Base-by-base conservation (phyloP, 2,797 vertebrate genomes). In the Zenarchopterus dispar region DNA sequence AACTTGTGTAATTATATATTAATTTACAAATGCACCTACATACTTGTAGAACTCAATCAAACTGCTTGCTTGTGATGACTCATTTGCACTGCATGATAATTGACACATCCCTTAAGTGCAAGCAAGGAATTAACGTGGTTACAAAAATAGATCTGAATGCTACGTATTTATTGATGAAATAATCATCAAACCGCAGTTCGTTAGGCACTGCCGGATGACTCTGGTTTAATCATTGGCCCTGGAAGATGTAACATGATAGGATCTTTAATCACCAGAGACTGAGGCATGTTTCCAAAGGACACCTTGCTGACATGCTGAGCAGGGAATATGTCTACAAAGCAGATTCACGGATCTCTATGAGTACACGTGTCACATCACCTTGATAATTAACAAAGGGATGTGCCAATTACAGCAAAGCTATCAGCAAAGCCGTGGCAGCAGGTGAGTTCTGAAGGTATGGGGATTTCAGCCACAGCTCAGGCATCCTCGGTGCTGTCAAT, bases 211-310 rank as follows among this genome's bases (percentile, higher is more conserved):
- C 81, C 86, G 93, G 91, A 91, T 85, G 83, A 89, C 91, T 94
- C 82, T 71, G 73, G 82, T 91, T 94, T 92, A 94, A 94, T 94
- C 93, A 92, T 89, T 90, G 91, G 84, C 87, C 84, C 90, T 84
- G 85, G 81, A 85, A 88, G 88, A 84, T 88, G 84, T 67, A 77
- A 90, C 87, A 81, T 84, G 88, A 92, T 86, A 73, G 75, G 85
- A 92, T 87, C 88, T 91, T 89, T 93, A 81, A 92, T 89, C 80
- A 92, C 74, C 86, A 65, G 73, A 84, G 87, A 89, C 80, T 74
- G 76, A 81, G 77, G 77, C 75, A 84, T 78, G 85, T 82, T 79
- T 88, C 80, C 78, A 84, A 85, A 93, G 90, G 92, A 91, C 91
- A 93, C 84, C 83, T 84, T 84, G 84, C 84, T 90, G 85, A 85